Base-by-base conservation (phyloP, 1,140 invertebrate species). In the Pachypeltis micranthus region DNA sequence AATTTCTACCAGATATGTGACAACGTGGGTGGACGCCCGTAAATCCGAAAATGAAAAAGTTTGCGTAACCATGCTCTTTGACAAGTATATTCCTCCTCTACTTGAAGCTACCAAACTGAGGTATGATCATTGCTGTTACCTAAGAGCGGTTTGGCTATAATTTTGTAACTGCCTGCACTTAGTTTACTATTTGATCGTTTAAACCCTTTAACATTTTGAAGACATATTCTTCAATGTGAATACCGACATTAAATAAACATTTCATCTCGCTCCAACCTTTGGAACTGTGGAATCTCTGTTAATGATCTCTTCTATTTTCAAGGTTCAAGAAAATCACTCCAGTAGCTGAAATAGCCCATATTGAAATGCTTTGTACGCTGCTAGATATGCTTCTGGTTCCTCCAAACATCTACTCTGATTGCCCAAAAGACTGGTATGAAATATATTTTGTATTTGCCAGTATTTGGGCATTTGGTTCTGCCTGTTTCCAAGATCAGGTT, bases 401-500 rank as follows among this genome's bases (percentile, higher is more conserved):
- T 28, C 80, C 85, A 61, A 87, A 91, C 72, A 80, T 91, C 1
- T 88, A 92, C 0, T 76, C 78, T 1, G 92, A 96, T 66, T 91
- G 87, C 71, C 88, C 91, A 0, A 95, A 92, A 71, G 93, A 96
- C 73, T 88, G 85, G 86, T 65, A 93, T 69, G 94, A 98, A 76
- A 82, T 88, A 2, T 94, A 96, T 72, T 98, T 97, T 76, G 90
- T 87, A 0, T 97, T 96, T 74, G 85, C 85, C 3, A 83, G 83
- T 62, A 83, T 96, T 23, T 98, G 94, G 94, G 90, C 92, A 1
- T 97, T 96, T 73, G 94, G 94, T 21, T 92, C 93, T 0, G 84
- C 85, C 0, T 79, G 91, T 59, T 93, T 89, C 72, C 90, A 93
- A 80, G 93, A 96, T 77, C 90, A 82, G 72, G 79, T 81, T 69